A percentile compares a stretch with the other conserved stretches of the same genome.
phyloP scores from a whole-genome alignment of 2,888 invertebrate species.

The Molanna angustata region DNA sequence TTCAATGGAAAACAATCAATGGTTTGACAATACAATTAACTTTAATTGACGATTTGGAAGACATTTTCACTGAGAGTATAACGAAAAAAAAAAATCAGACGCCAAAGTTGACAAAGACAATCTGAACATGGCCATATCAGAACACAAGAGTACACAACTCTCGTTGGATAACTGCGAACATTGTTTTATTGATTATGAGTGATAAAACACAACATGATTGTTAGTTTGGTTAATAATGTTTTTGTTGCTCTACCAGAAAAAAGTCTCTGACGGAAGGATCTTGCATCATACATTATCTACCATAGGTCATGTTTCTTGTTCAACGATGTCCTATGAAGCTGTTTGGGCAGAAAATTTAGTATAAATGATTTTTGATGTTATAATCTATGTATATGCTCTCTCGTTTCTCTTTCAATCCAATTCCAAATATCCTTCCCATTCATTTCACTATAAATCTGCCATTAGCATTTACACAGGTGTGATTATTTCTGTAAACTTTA shows the following conservation, averaged over 20 bases:
- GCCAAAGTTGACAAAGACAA: constrained; percentile 62
- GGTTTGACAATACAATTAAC: constrained; percentile 71
- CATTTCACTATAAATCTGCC: no score
- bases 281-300: constrained; percentile 84
- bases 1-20: constrained; percentile 74
- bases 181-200: constrained; percentile 79
- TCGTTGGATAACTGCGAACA: constrained; percentile 76
- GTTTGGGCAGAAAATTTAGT: constrained; percentile 86
- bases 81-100: constrained; percentile 61
- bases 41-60: constrained; percentile 76
- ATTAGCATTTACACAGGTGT: no score
- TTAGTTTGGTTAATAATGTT: constrained; percentile 77
- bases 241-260: constrained; percentile 80
- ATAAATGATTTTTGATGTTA: no score
- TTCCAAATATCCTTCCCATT: no score
- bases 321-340: constrained; percentile 89
- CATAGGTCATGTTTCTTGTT: constrained; percentile 74
- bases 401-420: no score
- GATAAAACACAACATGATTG: constrained; percentile 81
- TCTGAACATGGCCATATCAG: constrained; percentile 64
- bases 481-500: no score
- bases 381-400: no score
- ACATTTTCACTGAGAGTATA: constrained; percentile 79
- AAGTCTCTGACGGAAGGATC: constrained; percentile 82
- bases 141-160: constrained; percentile 67